A percentile compares a stretch with the other conserved stretches of the same genome.
Evolutionary conservation across 2,797 vertebrate species (phyloP).

Genomic region (Acestrorhynchus altus): DNA sequence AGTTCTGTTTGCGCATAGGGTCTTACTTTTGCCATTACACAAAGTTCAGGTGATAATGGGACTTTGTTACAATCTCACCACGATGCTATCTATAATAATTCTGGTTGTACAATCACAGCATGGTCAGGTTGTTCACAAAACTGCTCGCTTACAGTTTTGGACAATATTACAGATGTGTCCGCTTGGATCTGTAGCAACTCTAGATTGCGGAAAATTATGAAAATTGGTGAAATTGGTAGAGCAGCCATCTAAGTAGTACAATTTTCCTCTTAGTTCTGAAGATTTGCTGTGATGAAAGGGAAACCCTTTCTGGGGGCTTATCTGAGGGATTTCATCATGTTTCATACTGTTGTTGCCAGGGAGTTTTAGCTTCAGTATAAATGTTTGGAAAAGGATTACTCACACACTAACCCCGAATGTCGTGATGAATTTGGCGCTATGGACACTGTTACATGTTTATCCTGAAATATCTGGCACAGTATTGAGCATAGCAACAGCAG

Average conservation of each 20-base stretch:
- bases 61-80: not conserved
- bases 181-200: not conserved
- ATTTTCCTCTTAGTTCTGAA: not conserved
- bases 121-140: not conserved
- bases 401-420: constrained; percentile 12
- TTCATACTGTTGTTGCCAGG: constrained; percentile 2
- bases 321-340: constrained; percentile 16
- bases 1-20: too few species aligned
- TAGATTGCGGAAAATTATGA: constrained; percentile 21
- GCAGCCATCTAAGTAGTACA: constrained; percentile 3
- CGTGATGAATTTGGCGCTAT: not conserved
- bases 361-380: constrained; percentile 7
- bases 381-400: constrained; percentile 38
- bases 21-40: not conserved
- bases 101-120: not conserved
- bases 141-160: not conserved
- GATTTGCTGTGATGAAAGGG: constrained; percentile 26
- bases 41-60: not conserved
- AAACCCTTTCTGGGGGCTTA: constrained; percentile 12
- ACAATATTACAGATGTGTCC: not conserved
- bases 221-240: constrained; percentile 12
- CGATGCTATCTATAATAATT: not conserved
- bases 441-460: not conserved
- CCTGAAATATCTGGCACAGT: not conserved
- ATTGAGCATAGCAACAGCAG: not conserved